Evolutionary conservation across 2,888 invertebrate genomes (phyloP).

Genomic region (Lapara coniferarum): DNA sequence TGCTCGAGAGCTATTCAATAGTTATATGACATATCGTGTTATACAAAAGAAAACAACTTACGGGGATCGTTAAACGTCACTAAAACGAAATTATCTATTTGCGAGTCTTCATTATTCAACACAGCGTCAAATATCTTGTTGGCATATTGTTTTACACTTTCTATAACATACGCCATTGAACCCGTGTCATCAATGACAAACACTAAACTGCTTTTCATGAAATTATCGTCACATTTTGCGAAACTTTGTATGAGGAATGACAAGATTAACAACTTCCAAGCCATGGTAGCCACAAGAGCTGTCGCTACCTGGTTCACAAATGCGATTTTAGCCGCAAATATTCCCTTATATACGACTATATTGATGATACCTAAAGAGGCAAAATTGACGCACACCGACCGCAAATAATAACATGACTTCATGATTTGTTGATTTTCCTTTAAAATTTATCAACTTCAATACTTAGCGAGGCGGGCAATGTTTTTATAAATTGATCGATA

Average conservation of each 20-base stretch:
- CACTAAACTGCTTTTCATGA: constrained; percentile 42
- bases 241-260: not conserved
- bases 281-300: not conserved
- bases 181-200: constrained; percentile 55
- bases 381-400: not conserved
- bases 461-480: no score
- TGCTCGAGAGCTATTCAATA: no score
- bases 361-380: not conserved
- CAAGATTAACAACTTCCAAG: not conserved
- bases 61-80: constrained; percentile 53
- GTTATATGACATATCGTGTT: no score
- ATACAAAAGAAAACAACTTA: constrained; percentile 32
- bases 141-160: constrained; percentile 40
- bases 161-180: constrained; percentile 50
- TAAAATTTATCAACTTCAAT: no score
- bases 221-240: constrained; percentile 1
- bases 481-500: no score
- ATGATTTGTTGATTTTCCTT: no score
- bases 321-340: not conserved
- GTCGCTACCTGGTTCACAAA: not conserved
- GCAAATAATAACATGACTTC: not conserved
- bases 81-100: constrained; percentile 51
- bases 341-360: not conserved
- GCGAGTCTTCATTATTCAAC: constrained; percentile 37
- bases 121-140: constrained; percentile 44